Evolutionary conservation across 1,140 invertebrate genomes (phyloP), one percentile per base, ranked within the genome.

Genomic region (Archivesica marissinica): DNA sequence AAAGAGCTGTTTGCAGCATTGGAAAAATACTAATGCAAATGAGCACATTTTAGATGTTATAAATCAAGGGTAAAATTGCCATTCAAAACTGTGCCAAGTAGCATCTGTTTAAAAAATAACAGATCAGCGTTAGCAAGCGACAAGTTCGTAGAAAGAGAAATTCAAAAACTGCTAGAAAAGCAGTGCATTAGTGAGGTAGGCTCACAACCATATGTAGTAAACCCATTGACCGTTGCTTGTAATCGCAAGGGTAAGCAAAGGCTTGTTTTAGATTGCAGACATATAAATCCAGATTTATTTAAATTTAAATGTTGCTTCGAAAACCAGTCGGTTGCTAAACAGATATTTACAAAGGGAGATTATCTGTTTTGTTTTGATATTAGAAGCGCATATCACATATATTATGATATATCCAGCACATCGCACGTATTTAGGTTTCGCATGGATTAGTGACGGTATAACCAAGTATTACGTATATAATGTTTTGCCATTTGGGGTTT

Each of bases 221-320:
- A 76, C 56, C 74, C 74, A 35, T 56, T 76, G 23, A 76, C 74
- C 2, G 74, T 76, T 23, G 44, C 74, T 4, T 4, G 11, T 3
- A 38, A 30, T 17, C 28, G 33, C 13, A 2, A 6, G n/a, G 74
- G 74, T 54, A 76, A 76, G 30, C 7, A 7, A 33, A 50, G 44
- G 33, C 35, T 76, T 3, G 44, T 76, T 47, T 47, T 76, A 50
- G 74, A 76, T 56, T 50, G 74, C 33, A 28, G 74, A 13, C 74
- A 76, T 76, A 47, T 76, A 28, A 76, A 75, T 50, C 25, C 44
- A 75, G 38, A 50, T 13, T 50, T 75, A 17, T 75, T 47, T 28
- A 76, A 56, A 30, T 76, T 7, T 28, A 76, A 76, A 76, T 76
- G 74, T 56, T 54, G 74, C 35, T 76, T 76, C 33, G 74, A 76